Percentiles rank a stretch among this genome's conserved stretches.
These are phyloP conservation scores for Paedocypris sp. DNA, from an alignment of 2,113 vertebrate species.

Conservation along the genomic window DNA sequence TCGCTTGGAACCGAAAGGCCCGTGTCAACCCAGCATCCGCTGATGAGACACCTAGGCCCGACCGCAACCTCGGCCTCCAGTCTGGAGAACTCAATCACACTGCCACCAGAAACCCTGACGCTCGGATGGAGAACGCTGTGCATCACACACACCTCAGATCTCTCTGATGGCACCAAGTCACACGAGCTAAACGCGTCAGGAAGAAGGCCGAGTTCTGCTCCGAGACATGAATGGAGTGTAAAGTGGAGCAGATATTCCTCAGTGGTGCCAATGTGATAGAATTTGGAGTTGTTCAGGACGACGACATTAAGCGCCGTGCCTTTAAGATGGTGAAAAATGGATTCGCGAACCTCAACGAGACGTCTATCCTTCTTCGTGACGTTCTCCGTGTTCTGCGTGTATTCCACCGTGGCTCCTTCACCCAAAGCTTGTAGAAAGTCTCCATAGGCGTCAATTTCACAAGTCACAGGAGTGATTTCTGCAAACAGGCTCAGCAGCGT, in stretches of 20 bases:
- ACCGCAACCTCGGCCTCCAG: slow-evolving; percentile 61
- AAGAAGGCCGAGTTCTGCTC: slow-evolving; percentile 65
- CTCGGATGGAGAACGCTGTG: slow-evolving; percentile 64
- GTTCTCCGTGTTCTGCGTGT: slow-evolving; percentile 57
- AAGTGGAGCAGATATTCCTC: slow-evolving; percentile 82
- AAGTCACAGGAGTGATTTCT: slow-evolving; percentile 58
- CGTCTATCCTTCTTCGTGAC: slow-evolving; percentile 51
- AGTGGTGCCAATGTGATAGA: slow-evolving; percentile 85
- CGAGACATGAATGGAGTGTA: slow-evolving; percentile 58
- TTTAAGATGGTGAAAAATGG: slow-evolving; percentile 68
- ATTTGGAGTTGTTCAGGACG: slow-evolving; percentile 81
- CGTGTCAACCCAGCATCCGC: slow-evolving; percentile 55
- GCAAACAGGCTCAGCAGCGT: slow-evolving; percentile 64
- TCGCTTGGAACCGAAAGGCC: slow-evolving; percentile 53
- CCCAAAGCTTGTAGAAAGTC: slow-evolving; percentile 90
- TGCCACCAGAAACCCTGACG: slow-evolving; percentile 57
- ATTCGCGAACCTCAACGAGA: slow-evolving; percentile 61
- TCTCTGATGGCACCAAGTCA: neutral
- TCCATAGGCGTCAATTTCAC: slow-evolving; percentile 90
- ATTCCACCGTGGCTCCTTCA: slow-evolving; percentile 61
- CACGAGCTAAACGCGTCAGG: slow-evolving; percentile 61
- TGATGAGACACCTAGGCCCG: slow-evolving; percentile 69
- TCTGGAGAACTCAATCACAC: slow-evolving; percentile 76
- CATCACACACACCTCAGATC: slow-evolving; percentile 56
- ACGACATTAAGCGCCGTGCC: slow-evolving; percentile 75